A percentile compares a stretch with the other conserved stretches of the same genome.
These are phyloP conservation scores for Bombycilla garrulus DNA, from an alignment of 2,113 vertebrate species.

Conservation along the genomic window DNA sequence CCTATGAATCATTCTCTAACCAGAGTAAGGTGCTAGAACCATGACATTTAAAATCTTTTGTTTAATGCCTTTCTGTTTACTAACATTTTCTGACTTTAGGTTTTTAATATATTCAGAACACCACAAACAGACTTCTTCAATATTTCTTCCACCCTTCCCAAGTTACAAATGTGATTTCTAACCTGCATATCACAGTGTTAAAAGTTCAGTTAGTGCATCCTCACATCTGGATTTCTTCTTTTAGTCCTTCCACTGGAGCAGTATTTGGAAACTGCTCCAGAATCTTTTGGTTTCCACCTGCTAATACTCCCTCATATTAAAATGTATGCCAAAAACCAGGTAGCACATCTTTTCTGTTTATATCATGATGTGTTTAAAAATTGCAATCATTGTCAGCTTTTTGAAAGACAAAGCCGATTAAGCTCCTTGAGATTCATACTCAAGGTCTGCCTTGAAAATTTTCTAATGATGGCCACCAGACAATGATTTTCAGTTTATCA, in stretches of 20 bases:
- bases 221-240: background rate
- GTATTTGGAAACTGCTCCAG: background rate
- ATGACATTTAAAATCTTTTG: background rate
- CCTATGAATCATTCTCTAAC: background rate
- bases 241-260: background rate
- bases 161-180: background rate
- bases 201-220: background rate
- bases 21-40: background rate
- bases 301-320: background rate
- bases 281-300: background rate
- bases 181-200: background rate
- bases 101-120: background rate
- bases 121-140: background rate
- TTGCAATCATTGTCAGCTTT: fast-evolving
- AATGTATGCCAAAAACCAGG: background rate
- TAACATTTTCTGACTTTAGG: background rate
- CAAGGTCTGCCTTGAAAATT: background rate
- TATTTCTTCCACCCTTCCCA: background rate
- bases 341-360: background rate
- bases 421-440: background rate
- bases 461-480: background rate
- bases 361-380: background rate
- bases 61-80: background rate
- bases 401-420: background rate
- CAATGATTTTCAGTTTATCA: background rate